Percentiles rank a stretch among this genome's conserved stretches.
Conservation (phyloP, 2,113 vertebrate genomes). For the Xenopus borealis region DNA sequence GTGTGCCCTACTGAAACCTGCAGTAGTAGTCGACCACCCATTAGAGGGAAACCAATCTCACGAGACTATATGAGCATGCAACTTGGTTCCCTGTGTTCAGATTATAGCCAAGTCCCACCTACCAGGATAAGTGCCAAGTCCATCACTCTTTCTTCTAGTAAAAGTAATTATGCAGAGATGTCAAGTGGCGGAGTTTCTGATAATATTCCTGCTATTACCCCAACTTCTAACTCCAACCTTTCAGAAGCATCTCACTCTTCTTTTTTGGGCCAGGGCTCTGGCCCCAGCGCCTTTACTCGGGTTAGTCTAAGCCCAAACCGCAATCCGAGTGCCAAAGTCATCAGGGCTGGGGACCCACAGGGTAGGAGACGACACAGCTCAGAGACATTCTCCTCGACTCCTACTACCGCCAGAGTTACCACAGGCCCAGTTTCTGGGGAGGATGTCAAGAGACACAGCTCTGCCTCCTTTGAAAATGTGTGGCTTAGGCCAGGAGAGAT, state of each 20-base stretch:
- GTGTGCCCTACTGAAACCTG: conserved; percentile 48
- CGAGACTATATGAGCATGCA: conserved; percentile 76
- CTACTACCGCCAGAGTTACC: conserved; percentile 55
- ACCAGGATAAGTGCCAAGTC: conserved; percentile 49
- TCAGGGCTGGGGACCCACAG: conserved; percentile 75
- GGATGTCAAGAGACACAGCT: conserved; percentile 78
- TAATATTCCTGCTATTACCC: conserved; percentile 29
- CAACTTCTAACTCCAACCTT: conserved; percentile 49
- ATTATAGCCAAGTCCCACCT: conserved; percentile 48
- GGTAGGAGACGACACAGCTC: conserved; percentile 79
- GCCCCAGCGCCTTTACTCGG: conserved; percentile 69
- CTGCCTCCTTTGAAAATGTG: conserved; percentile 82
- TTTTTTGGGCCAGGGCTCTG: conserved; percentile 51
- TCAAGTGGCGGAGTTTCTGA: conserved; percentile 50
- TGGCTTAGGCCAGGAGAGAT: conserved; percentile 70
- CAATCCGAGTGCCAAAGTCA: conserved; percentile 80
- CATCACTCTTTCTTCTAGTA: conserved; percentile 31
- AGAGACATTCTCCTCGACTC: conserved; percentile 75
- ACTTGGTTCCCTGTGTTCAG: conserved; percentile 53
- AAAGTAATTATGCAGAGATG: conserved; percentile 61
- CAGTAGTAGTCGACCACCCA: conserved; percentile 44
- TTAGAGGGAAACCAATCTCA: conserved; percentile 46
- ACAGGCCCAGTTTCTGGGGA: conserved; percentile 51
- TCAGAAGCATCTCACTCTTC: conserved; percentile 47
- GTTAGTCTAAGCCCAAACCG: conserved; percentile 67